Evolutionary conservation across 2,113 vertebrate genomes (phyloP).

Genomic region (Pachyramphus minor): DNA sequence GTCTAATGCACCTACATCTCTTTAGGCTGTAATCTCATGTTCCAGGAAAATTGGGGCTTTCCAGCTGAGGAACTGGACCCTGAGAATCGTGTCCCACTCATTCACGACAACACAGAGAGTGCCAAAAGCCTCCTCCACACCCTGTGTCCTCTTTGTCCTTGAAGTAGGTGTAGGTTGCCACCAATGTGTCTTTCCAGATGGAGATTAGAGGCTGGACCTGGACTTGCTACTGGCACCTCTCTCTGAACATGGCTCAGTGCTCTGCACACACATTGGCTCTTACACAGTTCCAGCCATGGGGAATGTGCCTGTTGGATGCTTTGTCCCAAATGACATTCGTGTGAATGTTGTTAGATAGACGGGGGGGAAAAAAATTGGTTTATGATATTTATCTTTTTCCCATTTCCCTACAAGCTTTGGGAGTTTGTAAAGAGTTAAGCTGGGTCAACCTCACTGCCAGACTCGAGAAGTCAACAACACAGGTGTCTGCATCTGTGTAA

Average conservation of each 20-base stretch:
- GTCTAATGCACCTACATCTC: neutral
- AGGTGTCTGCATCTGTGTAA: neutral
- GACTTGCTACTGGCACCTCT: neutral
- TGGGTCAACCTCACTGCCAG: neutral
- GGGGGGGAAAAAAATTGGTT: neutral
- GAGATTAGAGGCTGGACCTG: neutral
- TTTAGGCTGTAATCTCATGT: neutral
- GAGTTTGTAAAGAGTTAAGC: neutral
- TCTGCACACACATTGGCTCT: accelerated
- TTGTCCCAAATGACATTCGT: neutral
- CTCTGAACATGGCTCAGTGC: neutral
- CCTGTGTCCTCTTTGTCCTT: neutral
- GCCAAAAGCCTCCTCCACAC: neutral
- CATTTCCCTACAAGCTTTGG: neutral
- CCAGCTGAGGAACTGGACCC: neutral
- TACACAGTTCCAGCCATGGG: neutral
- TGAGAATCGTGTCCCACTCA: neutral
- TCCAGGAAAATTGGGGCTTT: neutral
- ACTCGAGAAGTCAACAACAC: neutral
- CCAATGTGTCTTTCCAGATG: neutral
- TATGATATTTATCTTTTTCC: neutral
- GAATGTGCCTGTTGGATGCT: neutral
- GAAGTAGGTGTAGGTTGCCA: neutral
- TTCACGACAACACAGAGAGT: accelerated
- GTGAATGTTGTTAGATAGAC: neutral